Evolutionary conservation across 1,140 invertebrate genomes (phyloP).

Genomic region (Achatina immaculata): DNA sequence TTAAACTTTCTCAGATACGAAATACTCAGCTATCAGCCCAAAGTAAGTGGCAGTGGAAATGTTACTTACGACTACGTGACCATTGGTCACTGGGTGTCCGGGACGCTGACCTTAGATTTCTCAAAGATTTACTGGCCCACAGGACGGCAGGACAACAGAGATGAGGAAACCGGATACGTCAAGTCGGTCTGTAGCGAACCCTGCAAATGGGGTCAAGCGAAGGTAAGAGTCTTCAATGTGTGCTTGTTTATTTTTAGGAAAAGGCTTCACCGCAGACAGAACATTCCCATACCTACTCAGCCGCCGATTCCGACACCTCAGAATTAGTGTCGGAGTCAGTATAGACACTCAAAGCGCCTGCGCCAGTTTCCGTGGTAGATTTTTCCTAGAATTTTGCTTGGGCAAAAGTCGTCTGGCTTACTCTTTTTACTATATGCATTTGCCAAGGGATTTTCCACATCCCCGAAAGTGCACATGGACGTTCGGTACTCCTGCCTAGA

Average conservation of each 20-base stretch:
- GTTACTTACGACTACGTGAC: constrained; percentile 79
- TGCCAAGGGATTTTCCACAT: too few species aligned
- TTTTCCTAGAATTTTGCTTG: too few species aligned
- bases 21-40: constrained; percentile 84
- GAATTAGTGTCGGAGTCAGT: too few species aligned
- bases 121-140: constrained; percentile 59
- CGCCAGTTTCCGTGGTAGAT: too few species aligned
- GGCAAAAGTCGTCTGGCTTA: too few species aligned
- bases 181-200: constrained; percentile 78
- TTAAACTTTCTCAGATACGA: constrained; percentile 80
- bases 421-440: too few species aligned
- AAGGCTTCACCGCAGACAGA: too few species aligned
- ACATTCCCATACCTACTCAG: too few species aligned
- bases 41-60: constrained; percentile 66
- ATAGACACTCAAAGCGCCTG: too few species aligned
- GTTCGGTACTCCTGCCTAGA: too few species aligned
- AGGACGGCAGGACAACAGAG: constrained; percentile 15
- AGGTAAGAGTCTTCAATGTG: constrained; percentile 15
- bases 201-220: constrained; percentile 69
- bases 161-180: not conserved
- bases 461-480: too few species aligned
- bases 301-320: too few species aligned
- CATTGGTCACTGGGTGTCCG: constrained; percentile 80
- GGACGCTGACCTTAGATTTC: constrained; percentile 74
- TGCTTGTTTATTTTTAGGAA: not conserved